phyloP scores from a whole-genome alignment of 2,113 vertebrate genomes.

The Vombatus ursinus region DNA sequence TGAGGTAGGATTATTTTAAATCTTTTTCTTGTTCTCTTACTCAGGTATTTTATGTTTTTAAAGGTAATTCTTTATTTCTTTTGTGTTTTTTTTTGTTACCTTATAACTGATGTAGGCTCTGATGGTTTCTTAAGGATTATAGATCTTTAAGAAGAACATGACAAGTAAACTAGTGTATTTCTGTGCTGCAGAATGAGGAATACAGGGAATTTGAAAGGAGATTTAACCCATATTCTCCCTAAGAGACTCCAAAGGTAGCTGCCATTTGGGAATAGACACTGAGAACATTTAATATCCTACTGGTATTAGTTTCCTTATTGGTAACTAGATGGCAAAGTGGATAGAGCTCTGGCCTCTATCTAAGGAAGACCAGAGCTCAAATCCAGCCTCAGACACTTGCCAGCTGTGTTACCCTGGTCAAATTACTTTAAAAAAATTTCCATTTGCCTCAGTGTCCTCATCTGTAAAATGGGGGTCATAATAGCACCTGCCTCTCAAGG shows the following conservation, averaged over 20 bases:
- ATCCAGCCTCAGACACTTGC: too few relatives aligned
- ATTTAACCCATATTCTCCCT: background rate
- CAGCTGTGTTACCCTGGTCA: too few relatives aligned
- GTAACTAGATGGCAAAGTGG: too few relatives aligned
- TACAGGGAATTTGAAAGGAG: background rate
- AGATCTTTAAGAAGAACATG: background rate
- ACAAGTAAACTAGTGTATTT: background rate
- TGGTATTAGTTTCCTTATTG: too few relatives aligned
- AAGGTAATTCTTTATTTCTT: background rate
- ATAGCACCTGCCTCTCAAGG: too few relatives aligned
- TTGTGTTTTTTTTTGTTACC: background rate
- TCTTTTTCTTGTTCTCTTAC: background rate
- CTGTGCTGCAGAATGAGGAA: background rate
- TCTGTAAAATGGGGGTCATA: too few relatives aligned
- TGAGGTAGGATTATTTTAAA: background rate
- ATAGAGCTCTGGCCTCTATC: too few relatives aligned
- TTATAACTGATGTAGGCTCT: background rate
- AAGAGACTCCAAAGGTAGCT: background rate
- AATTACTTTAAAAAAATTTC: too few relatives aligned
- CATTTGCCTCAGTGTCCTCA: too few relatives aligned
- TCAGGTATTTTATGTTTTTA: background rate
- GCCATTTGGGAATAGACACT: too few relatives aligned
- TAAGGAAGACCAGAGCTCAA: too few relatives aligned
- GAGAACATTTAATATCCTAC: background rate
- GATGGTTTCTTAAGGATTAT: background rate